phyloP scores from a whole-genome alignment of 2,113 vertebrate species.

The Aix galericulata region DNA sequence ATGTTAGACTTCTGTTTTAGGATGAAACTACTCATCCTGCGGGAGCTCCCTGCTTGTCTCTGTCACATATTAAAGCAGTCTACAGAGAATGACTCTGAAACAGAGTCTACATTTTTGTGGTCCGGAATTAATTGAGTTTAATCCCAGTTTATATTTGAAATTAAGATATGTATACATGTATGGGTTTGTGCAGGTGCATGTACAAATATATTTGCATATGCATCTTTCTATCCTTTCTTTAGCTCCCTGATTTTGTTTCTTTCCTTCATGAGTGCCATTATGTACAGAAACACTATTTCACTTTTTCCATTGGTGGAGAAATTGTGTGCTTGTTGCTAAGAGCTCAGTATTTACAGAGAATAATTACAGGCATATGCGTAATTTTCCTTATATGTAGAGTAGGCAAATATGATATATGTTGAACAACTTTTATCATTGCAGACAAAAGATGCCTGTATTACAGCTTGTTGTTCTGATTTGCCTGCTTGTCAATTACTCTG shows the following conservation, averaged over 20 bases:
- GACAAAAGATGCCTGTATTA: background rate
- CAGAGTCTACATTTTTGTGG: background rate
- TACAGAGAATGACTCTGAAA: background rate
- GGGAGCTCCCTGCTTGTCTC: background rate
- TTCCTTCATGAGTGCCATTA: background rate
- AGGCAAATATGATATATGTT: background rate
- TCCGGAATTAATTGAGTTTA: background rate
- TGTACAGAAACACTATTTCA: background rate
- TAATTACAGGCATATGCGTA: background rate
- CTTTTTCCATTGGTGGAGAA: background rate
- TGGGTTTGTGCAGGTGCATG: accelerated
- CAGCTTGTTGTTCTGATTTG: background rate
- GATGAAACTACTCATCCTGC: background rate
- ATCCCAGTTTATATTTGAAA: background rate
- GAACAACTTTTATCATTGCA: background rate
- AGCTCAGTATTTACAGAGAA: background rate
- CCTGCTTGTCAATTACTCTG: background rate
- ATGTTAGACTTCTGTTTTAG: background rate
- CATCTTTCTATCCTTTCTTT: background rate
- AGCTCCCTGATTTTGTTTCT: background rate
- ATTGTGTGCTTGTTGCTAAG: accelerated
- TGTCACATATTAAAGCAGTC: background rate
- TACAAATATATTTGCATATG: background rate
- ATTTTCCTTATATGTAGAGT: background rate
- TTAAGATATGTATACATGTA: accelerated